Percentiles rank a stretch among this genome's conserved stretches.
phyloP scores from a whole-genome alignment of 1,140 invertebrate genomes.

The Epicauta chinensis region DNA sequence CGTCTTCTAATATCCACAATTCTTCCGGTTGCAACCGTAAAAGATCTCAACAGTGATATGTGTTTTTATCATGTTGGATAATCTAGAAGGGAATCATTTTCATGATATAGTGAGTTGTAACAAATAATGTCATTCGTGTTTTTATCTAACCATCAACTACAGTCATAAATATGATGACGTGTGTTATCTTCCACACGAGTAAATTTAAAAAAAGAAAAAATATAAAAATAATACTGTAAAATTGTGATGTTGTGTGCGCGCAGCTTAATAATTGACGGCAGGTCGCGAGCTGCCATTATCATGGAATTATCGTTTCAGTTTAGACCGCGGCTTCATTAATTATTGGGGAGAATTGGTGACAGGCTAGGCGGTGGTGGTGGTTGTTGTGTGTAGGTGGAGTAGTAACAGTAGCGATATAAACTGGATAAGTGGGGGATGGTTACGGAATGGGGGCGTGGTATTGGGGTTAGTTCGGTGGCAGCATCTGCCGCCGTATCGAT shows the following conservation, averaged over 20 bases:
- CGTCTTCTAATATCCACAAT: too few species aligned
- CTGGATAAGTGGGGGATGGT: conserved; percentile 10
- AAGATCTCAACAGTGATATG: too few species aligned
- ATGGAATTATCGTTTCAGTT: conserved; percentile 44
- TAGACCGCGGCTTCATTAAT: conserved; percentile 41
- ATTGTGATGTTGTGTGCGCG: not conserved
- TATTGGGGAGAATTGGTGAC: conserved; percentile 38
- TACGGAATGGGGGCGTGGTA: conserved; percentile 5
- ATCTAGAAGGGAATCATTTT: too few species aligned
- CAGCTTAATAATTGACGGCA: conserved; percentile 31
- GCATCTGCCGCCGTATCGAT: conserved; percentile 36
- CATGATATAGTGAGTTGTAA: too few species aligned
- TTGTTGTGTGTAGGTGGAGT: conserved; percentile 24
- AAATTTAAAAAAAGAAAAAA: not conserved
- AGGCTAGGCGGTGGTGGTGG: conserved; percentile 27
- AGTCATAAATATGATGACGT: too few species aligned
- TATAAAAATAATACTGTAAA: not conserved
- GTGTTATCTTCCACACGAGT: not conserved
- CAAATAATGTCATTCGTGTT: too few species aligned
- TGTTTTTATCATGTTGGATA: too few species aligned
- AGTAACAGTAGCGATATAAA: conserved; percentile 20
- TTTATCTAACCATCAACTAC: too few species aligned
- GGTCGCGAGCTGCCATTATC: conserved; percentile 40
- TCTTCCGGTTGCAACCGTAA: too few species aligned
- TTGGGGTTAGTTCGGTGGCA: conserved; percentile 14